Evolutionary conservation across 2,888 invertebrate genomes (phyloP).

Genomic region (Capitulum mitella): DNA sequence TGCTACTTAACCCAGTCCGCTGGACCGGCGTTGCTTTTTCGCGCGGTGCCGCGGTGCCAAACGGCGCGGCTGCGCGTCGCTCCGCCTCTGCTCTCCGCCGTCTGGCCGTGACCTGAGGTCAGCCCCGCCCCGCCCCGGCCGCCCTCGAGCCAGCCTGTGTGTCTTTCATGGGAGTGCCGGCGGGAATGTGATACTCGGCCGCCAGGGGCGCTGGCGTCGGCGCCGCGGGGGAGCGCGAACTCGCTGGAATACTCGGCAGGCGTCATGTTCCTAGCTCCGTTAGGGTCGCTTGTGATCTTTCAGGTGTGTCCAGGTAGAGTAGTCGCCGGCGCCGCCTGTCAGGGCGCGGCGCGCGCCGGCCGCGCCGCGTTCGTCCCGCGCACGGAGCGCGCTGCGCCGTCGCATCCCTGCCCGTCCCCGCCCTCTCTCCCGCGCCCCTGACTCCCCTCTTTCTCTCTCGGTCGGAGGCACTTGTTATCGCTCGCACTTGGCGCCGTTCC

Average conservation of each 20-base stretch:
- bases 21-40: no score
- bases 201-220: neutral
- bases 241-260: neutral
- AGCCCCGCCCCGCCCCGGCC: no score
- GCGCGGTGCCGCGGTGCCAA: neutral
- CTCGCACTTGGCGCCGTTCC: neutral
- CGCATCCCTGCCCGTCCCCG: neutral
- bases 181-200: neutral
- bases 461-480: neutral
- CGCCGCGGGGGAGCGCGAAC: neutral
- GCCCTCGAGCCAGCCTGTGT: neutral
- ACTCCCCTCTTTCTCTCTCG: neutral
- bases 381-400: neutral
- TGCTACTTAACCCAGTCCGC: no score
- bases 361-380: neutral
- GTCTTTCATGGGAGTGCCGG: neutral
- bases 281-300: neutral
- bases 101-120: neutral
- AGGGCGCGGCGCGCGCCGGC: neutral
- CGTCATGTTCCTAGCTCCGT: neutral
- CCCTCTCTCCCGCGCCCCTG: neutral
- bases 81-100: neutral
- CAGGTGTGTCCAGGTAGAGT: neutral
- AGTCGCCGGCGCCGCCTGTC: no score
- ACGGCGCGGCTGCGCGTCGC: no score